phyloP scores from a whole-genome alignment of 2,113 vertebrate species.

The Ophthalmolycus amberensis region DNA sequence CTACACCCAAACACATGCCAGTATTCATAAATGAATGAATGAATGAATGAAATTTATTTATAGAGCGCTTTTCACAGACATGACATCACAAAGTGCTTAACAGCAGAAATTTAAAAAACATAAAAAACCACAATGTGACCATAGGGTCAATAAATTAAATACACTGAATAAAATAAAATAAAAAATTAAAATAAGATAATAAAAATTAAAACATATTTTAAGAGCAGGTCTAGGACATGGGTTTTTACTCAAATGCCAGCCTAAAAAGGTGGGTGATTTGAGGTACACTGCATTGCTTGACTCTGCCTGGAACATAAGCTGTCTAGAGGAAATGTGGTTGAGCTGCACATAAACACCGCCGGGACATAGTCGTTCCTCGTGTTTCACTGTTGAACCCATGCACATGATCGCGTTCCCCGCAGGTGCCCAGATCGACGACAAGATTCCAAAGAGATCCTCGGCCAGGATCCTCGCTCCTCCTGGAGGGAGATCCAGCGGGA shows the following conservation, averaged over 20 bases:
- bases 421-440: conserved; percentile 96
- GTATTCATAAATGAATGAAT: not conserved
- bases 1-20: not conserved
- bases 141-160: too few species aligned
- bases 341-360: conserved; percentile 13
- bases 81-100: too few species aligned
- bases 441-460: conserved; percentile 94
- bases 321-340: conserved; percentile 13
- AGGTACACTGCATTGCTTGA: conserved; percentile 18
- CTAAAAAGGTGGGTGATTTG: not conserved
- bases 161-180: too few species aligned
- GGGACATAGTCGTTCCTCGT: not conserved
- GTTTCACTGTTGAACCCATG: conserved; percentile 43
- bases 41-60: too few species aligned
- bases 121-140: too few species aligned
- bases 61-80: too few species aligned
- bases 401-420: not conserved
- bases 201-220: too few species aligned
- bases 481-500: conserved; percentile 93
- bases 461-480: conserved; percentile 95
- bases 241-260: too few species aligned
- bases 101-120: too few species aligned
- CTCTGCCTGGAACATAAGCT: conserved; percentile 16
- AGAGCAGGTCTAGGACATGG: too few species aligned
- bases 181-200: too few species aligned